Evolutionary conservation across 2,888 invertebrate genomes (phyloP).

Genomic region (Dynastes tityus): DNA sequence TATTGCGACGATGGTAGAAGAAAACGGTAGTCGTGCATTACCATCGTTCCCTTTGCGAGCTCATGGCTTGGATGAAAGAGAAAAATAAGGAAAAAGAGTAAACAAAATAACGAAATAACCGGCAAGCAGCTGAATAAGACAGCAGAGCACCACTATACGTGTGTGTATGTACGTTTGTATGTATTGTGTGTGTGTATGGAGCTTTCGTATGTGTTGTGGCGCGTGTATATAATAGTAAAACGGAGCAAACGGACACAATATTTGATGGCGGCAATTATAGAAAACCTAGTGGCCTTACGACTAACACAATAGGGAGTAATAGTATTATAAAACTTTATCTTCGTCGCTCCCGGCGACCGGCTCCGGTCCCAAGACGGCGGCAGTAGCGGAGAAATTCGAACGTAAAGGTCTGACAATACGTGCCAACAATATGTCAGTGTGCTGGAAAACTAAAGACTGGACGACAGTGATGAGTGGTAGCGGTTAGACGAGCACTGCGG

Average conservation of each 20-base stretch:
- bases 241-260: conserved; percentile 57
- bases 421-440: conserved; percentile 61
- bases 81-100: conserved; percentile 47
- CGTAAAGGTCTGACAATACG: conserved; percentile 58
- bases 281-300: conserved; percentile 58
- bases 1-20: conserved; percentile 45
- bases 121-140: neutral
- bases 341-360: conserved; percentile 51
- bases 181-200: neutral
- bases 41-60: conserved; percentile 1
- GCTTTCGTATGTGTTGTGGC: neutral
- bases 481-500: conserved; percentile 56
- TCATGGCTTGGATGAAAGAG: conserved; percentile 15
- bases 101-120: conserved; percentile 51
- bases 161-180: neutral
- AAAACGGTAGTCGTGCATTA: conserved; percentile 2
- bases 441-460: conserved; percentile 59
- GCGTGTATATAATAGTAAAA: conserved; percentile 48
- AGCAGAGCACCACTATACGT: neutral
- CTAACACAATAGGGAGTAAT: conserved; percentile 61
- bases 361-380: conserved; percentile 47
- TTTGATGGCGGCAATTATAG: conserved; percentile 62
- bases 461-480: conserved; percentile 61
- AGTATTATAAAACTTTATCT: conserved; percentile 57
- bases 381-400: conserved; percentile 44